Evolutionary conservation across 2,113 vertebrate genomes (phyloP), one percentile per base, ranked within the genome.

Genomic region (Probosciger aterrimus): DNA sequence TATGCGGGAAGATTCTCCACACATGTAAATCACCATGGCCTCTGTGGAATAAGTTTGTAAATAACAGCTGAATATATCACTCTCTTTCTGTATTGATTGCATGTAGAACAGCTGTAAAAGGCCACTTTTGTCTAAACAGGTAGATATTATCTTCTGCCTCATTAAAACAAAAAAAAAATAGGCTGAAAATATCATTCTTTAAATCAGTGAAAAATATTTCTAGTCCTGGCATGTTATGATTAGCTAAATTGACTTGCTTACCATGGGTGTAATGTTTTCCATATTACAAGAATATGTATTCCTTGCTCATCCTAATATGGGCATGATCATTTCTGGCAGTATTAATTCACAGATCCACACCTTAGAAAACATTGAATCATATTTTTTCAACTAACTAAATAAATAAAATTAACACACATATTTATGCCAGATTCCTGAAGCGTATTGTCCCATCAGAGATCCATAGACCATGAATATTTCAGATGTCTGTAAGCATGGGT

Each of bases 331-430:
- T 84, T 94, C 85, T 3, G 5, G 7, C 19, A 94, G 52, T 71
- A 95, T 93, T 94, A 95, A 89, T 92, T 96, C 57, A 47, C 67
- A 43, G 46, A 94, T 53, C 33, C 43, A 79, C 23, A 94, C 41
- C 65, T 95, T 88, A 75, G 19, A 95, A 41, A 94, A 81, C 10
- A 92, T 41, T 71, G n/a, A 93, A 55, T 62, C 22, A 49, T 65
- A 52, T 69, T 85, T 96, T 73, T 94, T 50, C 35, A 94, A 53
- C 24, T 59, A 71, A 20, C 6, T 52, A 73, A 80, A 3, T 44
- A 84, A 68, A 5, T 28, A 94, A 92, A 95, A 86, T 52, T 52
- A n/a, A 55, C 22, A 78, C 11, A 19, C 6, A 28, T 84, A 44
- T 64, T 93, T 90, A 37, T 76, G 27, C 18, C 12, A 91, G 46